Percentiles rank a stretch among this genome's conserved stretches.
phyloP scores from a whole-genome alignment of 2,888 invertebrate genomes.

The Harpalus rufipes region DNA sequence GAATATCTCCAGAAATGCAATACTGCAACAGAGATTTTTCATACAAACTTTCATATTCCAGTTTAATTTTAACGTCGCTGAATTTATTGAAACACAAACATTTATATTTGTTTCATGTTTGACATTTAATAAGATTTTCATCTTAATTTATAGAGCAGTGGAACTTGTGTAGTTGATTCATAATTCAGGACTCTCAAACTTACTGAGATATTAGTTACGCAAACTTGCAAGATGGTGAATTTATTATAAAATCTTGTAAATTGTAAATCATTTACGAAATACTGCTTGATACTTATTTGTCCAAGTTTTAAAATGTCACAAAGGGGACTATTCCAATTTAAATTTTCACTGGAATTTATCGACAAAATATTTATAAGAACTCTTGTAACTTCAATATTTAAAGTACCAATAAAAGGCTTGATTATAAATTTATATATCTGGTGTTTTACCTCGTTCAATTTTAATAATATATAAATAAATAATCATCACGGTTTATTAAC shows the following conservation, averaged over 20 bases:
- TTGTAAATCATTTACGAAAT: constrained; percentile 6
- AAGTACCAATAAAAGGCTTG: too few species aligned
- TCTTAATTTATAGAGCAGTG: neutral
- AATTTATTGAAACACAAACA: constrained; percentile 6
- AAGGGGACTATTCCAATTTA: neutral
- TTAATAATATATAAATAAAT: too few species aligned
- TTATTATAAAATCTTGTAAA: constrained; percentile 4
- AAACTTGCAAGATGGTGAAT: neutral
- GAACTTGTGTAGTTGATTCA: constrained; percentile 2
- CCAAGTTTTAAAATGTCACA: neutral
- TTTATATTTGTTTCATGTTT: constrained; percentile 4
- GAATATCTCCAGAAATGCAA: neutral
- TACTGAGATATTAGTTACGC: neutral
- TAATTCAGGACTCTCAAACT: neutral
- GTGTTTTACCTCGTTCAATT: too few species aligned
- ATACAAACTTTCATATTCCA: neutral
- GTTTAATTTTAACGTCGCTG: neutral
- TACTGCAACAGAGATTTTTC: neutral
- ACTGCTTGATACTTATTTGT: neutral
- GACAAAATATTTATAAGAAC: neutral
- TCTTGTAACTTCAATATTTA: too few species aligned
- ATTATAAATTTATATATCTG: too few species aligned
- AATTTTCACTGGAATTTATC: neutral
- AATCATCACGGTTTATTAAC: too few species aligned
- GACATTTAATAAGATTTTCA: constrained; percentile 3